Base-by-base conservation (phyloP, 1,140 invertebrate genomes). In the Drosophila yakuba region DNA sequence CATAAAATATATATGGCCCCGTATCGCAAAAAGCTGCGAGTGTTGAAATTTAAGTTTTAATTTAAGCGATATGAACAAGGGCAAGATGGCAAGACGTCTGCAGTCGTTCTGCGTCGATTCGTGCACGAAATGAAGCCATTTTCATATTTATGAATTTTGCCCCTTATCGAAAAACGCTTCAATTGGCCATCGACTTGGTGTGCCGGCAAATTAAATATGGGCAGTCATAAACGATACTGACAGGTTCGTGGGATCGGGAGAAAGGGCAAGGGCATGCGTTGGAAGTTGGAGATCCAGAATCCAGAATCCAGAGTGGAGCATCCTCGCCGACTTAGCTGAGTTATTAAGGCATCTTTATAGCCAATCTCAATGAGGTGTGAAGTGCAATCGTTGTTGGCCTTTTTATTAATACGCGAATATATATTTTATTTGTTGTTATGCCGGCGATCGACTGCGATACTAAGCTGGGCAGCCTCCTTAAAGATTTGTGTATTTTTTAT, bases 281-380 rank as follows among this genome's bases (percentile, higher is more conserved):
- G n/a, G 51, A 28, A 28, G 11, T 8, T 15, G 47, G 25, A 14
- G 50, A 48, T 20, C 47, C 11, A 15, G 28, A 25, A 54, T 20
- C 47, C 11, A 15, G 28, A 25, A 6, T 3, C 12, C 14, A 14
- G 36, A 28, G n/a, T 8, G 43, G 38, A 54, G 39, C 62, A 66
- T 69, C 62, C 55, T 38, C 67, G 39, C 23, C 61, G 66, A 72
- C 82, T 90, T 78, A 83, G 79, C 76, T 91, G 88, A 91, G 88
- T 91, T 91, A 91, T 91, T 91, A 91, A 91, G 88, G 83, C 88
- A 91, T 91, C 86, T 91, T 91, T 88, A 91, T 91, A 68, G 83
- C 69, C 88, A 91, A 91, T 91, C 88, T 91, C 88, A 91, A 91
- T 91, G 88, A 91, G 88, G 88, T 91, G 88, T 91, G 88, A 91